A percentile compares a stretch with the other conserved stretches of the same genome.
phyloP scores from a whole-genome alignment of 2,888 invertebrate genomes.

The Alloscopus bannaensis region DNA sequence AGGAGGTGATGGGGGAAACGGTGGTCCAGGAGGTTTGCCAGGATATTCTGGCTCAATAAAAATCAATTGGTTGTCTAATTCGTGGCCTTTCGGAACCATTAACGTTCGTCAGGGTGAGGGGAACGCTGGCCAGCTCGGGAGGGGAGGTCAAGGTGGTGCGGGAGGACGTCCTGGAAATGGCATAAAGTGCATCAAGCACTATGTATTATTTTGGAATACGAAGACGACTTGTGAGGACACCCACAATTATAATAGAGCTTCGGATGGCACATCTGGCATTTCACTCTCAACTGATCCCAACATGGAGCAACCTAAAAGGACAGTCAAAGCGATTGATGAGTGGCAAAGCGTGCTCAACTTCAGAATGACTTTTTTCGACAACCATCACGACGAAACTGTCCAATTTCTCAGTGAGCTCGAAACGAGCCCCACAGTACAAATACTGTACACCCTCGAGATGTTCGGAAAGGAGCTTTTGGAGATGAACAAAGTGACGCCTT shows the following conservation, averaged over 20 bases:
- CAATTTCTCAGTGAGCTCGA: neutral
- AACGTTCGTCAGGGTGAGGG: neutral
- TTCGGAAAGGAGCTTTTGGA: neutral
- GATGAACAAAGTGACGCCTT: neutral
- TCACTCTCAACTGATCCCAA: too few species aligned
- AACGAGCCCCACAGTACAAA: neutral
- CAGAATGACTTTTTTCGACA: neutral
- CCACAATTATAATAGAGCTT: too few species aligned
- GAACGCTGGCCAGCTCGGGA: neutral
- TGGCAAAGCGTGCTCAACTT: slow-evolving; percentile 8
- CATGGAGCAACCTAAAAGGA: neutral
- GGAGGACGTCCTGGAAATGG: neutral
- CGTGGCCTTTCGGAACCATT: neutral
- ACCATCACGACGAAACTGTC: neutral
- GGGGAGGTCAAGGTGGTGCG: slow-evolving; percentile 2
- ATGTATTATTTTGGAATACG: neutral
- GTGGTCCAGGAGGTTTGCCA: slow-evolving; percentile 1
- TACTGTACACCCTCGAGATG: neutral
- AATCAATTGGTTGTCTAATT: neutral
- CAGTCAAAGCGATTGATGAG: neutral
- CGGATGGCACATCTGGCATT: too few species aligned
- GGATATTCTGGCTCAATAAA: neutral
- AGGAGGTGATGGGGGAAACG: slow-evolving; percentile 25
- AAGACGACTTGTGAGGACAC: neutral
- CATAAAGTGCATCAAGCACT: neutral